Evolutionary conservation across 2,888 invertebrate genomes (phyloP).

Genomic region (Drosophila maculinotata): DNA sequence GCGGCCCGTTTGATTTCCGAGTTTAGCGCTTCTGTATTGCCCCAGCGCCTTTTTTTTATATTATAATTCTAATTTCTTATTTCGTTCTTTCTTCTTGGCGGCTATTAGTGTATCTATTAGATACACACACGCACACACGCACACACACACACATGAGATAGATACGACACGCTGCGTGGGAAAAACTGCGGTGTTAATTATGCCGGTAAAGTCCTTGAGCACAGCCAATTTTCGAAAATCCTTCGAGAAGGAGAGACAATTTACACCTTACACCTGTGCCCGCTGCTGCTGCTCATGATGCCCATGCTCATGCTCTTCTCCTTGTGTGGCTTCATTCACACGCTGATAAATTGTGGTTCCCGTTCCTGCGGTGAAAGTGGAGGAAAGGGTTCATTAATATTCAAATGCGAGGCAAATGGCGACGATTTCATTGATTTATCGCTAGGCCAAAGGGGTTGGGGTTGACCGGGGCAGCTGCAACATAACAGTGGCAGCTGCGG

Average conservation of each 20-base stretch:
- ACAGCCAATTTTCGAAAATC: conserved; percentile 49
- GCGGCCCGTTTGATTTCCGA: conserved; percentile 71
- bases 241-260: conserved; percentile 65
- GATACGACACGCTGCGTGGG: conserved; percentile 70
- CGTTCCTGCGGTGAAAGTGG: conserved; percentile 58
- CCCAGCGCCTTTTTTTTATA: conserved; percentile 33
- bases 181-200: conserved; percentile 81
- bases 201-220: conserved; percentile 54
- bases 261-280: conserved; percentile 70
- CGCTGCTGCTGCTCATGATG: not conserved
- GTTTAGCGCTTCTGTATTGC: conserved; percentile 83
- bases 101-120: conserved; percentile 67
- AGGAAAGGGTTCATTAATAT: conserved; percentile 74
- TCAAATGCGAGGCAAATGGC: conserved; percentile 51
- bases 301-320: not conserved
- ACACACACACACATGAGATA: conserved; percentile 15
- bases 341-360: conserved; percentile 73
- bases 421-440: conserved; percentile 72
- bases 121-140: conserved; percentile 40
- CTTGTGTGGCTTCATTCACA: conserved; percentile 80
- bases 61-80: conserved; percentile 67
- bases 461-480: conserved; percentile 48
- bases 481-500: conserved; percentile 43
- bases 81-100: conserved; percentile 53
- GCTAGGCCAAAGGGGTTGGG: conserved; percentile 9